Evolutionary conservation across 2,113 vertebrate genomes (phyloP).

Genomic region (Hippotragus niger): DNA sequence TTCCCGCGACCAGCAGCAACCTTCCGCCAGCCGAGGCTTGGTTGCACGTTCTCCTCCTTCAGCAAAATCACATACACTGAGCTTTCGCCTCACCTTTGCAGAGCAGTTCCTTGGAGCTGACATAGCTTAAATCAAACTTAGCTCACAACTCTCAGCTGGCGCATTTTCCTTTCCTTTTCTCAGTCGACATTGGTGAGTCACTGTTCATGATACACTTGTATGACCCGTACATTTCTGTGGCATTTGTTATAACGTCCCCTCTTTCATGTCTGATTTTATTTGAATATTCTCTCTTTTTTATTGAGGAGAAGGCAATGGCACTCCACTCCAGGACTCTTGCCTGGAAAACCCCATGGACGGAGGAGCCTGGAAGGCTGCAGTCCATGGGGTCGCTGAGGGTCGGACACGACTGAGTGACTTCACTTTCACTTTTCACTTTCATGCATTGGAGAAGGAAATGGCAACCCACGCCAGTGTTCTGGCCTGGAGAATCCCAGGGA

Average conservation of each 20-base stretch:
- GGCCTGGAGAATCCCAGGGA: too few relatives aligned
- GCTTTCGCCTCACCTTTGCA: neutral
- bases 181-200: neutral
- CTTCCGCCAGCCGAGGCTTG: neutral
- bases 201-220: too few relatives aligned
- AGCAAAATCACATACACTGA: neutral
- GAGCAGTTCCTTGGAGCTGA: neutral
- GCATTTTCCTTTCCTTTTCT: neutral
- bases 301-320: neutral
- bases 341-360: too few relatives aligned
- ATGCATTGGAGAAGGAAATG: too few relatives aligned
- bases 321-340: too few relatives aligned
- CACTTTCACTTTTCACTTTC: too few relatives aligned
- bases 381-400: too few relatives aligned
- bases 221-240: neutral
- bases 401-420: too few relatives aligned
- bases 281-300: neutral
- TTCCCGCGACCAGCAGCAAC: fast-evolving
- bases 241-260: neutral
- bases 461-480: too few relatives aligned
- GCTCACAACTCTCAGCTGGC: neutral
- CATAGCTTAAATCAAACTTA: neutral
- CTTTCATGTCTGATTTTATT: neutral
- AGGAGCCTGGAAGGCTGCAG: too few relatives aligned
- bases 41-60: neutral